A percentile compares a stretch with the other conserved stretches of the same genome.
Conservation (phyloP, 2,888 invertebrate species). For the Bembecia ichneumoniformis region DNA sequence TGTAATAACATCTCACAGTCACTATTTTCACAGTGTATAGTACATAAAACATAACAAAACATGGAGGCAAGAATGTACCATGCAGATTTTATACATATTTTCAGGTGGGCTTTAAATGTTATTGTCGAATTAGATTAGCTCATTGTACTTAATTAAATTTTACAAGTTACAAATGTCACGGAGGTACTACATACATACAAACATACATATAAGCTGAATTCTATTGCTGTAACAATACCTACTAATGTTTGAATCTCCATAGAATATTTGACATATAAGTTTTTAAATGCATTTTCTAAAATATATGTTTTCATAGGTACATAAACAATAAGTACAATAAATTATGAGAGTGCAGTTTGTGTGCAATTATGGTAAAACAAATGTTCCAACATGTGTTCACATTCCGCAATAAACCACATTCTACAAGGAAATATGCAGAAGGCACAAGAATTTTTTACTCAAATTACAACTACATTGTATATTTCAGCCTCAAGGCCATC, state of each 20-base stretch:
- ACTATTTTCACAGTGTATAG: too few species aligned
- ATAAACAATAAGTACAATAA: background rate
- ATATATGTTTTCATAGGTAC: background rate
- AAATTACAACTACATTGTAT: background rate
- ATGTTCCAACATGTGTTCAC: background rate
- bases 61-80: conserved; percentile 33
- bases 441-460: conserved; percentile 18
- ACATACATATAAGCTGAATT: background rate
- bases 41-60: conserved; percentile 3
- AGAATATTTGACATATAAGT: background rate
- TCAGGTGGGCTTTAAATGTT: conserved; percentile 41
- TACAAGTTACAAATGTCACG: background rate
- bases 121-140: conserved; percentile 33
- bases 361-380: background rate
- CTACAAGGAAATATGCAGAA: conserved; percentile 16
- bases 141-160: conserved; percentile 4
- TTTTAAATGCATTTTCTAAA: background rate
- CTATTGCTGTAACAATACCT: background rate
- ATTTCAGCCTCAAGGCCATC: background rate
- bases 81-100: conserved; percentile 3
- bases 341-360: background rate
- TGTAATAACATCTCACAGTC: conserved; percentile 40
- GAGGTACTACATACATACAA: background rate
- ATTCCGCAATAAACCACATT: conserved; percentile 1
- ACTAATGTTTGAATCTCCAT: background rate